A percentile compares a stretch with the other conserved stretches of the same genome.
phyloP scores from a whole-genome alignment of 2,888 invertebrate genomes.

The Drosophila imparisetae region DNA sequence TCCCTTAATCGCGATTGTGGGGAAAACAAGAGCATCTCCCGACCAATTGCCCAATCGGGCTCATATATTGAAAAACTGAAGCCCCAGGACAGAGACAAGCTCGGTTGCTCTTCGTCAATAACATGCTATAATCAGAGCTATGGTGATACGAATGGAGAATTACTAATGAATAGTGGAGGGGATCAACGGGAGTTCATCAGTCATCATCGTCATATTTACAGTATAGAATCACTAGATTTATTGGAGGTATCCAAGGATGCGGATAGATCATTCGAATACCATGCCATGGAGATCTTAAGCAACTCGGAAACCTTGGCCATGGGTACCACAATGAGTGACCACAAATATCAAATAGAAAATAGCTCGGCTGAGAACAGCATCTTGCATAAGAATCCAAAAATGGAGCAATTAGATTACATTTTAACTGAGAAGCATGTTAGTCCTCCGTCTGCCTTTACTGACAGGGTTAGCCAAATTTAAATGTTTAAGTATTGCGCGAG shows the following conservation, averaged over 20 bases:
- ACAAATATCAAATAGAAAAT: conserved; percentile 61
- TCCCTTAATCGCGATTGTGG: conserved; percentile 70
- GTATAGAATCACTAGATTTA: conserved; percentile 78
- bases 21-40: conserved; percentile 62
- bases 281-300: conserved; percentile 81
- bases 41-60: conserved; percentile 81
- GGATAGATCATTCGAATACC: conserved; percentile 74
- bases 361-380: conserved; percentile 30
- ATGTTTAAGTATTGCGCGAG: conserved; percentile 6
- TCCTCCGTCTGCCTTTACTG: conserved; percentile 85
- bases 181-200: conserved; percentile 50
- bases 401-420: conserved; percentile 74
- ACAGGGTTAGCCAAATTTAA: conserved; percentile 70
- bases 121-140: conserved; percentile 81
- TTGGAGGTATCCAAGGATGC: conserved; percentile 73
- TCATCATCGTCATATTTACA: conserved; percentile 75
- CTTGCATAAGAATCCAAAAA: conserved; percentile 18
- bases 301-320: conserved; percentile 82
- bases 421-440: conserved; percentile 80
- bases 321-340: conserved; percentile 76
- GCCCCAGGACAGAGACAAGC: conserved; percentile 43
- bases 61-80: conserved; percentile 83
- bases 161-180: conserved; percentile 13
- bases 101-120: conserved; percentile 24
- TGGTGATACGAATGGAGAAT: conserved; percentile 65